Evolutionary conservation across 2,113 vertebrate genomes (phyloP), one percentile per base, ranked within the genome.

Genomic region (Conger conger): DNA sequence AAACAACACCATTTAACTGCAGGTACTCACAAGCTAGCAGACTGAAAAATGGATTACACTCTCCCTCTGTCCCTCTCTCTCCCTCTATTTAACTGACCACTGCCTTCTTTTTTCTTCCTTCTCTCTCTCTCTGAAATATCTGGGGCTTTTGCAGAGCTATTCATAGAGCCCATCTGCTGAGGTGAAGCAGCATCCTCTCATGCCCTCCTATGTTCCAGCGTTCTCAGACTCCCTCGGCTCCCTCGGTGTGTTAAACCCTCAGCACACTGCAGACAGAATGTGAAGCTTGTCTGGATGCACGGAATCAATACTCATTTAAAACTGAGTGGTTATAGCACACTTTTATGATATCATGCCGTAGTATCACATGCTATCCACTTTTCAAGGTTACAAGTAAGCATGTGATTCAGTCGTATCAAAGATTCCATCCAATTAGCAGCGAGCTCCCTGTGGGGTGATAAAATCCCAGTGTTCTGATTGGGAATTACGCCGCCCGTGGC

Each of bases 1-100:
- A 94, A 95, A 91, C 93, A 96, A 96, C 94, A 93, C 89, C 77
- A 91, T 91, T 94, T 95, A 95, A 94, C 96, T 93, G 94, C 94
- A 96, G 95, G 95, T 96, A 95, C 93, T 95, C 92, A 91, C 90
- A 92, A 92, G 87, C 86, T 92, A 93, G 91, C 87, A 89, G 27
- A 73, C 68, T 73, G 68, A 73, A 36, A 18, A 3, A n/a, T 16
- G 17, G 82, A 78, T 57, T 63, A 27, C n/a, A 4, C 27, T 37
- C 45, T 15, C 33, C 15, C 73, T 76, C 35, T 38, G 36, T 33
- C 73, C 54, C 73, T 33, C 68, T 6, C 68, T 33, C 68, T 2
- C 68, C 13, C 23, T 13, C 68, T 33, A 73, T 33, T 30, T 73
- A 33, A 73, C n/a, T 73, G 91, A 91, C 92, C 89, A 86, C 92